These are phyloP conservation scores for Eublepharis macularius DNA, from an alignment of 2,113 vertebrate genomes.

Conservation along the genomic window DNA sequence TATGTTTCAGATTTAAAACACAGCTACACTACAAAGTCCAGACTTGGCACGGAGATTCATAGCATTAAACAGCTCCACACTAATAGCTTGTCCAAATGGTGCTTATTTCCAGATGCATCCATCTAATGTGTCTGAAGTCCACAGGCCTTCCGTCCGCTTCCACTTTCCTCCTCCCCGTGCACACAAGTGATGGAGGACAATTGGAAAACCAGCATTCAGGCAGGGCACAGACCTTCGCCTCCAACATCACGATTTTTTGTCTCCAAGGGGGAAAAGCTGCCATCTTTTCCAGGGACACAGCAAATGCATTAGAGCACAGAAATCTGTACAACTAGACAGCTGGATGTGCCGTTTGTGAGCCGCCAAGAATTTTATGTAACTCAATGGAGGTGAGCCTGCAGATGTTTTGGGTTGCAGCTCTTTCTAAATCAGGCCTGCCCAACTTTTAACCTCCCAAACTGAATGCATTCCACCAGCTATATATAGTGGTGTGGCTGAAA, in stretches of 20 bases:
- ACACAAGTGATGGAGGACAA: not conserved
- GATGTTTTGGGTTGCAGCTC: not conserved
- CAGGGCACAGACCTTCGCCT: not conserved
- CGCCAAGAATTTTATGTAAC: not conserved
- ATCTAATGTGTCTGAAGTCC: not conserved
- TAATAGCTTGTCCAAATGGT: not conserved
- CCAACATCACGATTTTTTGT: not conserved
- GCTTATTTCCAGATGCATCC: not conserved
- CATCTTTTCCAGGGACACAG: too few species aligned
- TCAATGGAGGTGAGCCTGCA: not conserved
- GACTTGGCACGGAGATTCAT: not conserved
- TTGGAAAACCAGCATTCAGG: not conserved
- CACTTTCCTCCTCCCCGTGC: not conserved
- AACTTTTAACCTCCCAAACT: not conserved
- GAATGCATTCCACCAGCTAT: not conserved
- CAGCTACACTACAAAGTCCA: conserved; percentile 4
- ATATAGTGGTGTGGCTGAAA: not conserved
- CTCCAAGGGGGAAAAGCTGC: not conserved
- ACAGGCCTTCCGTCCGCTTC: not conserved
- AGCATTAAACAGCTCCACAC: conserved; percentile 13
- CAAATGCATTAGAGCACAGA: not conserved
- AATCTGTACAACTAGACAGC: not conserved
- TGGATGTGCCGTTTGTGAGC: not conserved
- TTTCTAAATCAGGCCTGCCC: not conserved
- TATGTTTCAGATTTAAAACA: not conserved